These are phyloP conservation scores for Ibidorhyncha struthersii DNA, from an alignment of 2,113 vertebrate species.

Conservation along the genomic window DNA sequence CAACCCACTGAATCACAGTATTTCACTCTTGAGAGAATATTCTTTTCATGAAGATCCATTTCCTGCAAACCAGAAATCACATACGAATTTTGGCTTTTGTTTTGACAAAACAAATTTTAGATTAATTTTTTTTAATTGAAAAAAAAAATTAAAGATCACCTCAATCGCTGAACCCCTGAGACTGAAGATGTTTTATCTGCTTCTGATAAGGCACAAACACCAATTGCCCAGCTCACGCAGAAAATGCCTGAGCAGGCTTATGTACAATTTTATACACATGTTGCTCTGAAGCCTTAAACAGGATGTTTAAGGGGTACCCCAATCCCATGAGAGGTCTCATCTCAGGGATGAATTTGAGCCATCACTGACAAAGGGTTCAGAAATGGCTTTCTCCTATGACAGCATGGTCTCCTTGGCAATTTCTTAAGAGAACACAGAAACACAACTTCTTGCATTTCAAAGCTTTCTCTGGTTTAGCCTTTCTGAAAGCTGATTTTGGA, in stretches of 20 bases:
- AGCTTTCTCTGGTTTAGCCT: not conserved
- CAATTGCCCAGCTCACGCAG: accelerated
- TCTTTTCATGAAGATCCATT: not conserved
- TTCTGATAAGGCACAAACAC: not conserved
- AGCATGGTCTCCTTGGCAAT: not conserved
- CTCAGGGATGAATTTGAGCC: not conserved
- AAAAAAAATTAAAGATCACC: not conserved
- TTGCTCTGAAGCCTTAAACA: not conserved
- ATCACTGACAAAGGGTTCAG: not conserved
- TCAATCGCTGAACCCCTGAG: not conserved
- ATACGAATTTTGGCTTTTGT: not conserved
- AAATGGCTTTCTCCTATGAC: not conserved
- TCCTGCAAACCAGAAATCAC: not conserved
- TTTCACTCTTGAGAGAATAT: not conserved
- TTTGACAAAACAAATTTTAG: not conserved
- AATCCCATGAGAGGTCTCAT: not conserved
- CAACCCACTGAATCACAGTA: not conserved
- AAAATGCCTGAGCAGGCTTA: not conserved
- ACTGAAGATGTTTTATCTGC: not conserved
- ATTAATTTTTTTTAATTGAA: not conserved
- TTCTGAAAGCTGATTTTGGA: not conserved
- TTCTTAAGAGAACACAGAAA: not conserved
- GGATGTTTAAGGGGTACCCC: not conserved
- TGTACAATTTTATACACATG: not conserved
- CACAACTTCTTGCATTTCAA: not conserved